A percentile compares a stretch with the other conserved stretches of the same genome.
phyloP scores from a whole-genome alignment of 53 echinoderm and acorn worm genomes.

The Arbacia lixula region DNA sequence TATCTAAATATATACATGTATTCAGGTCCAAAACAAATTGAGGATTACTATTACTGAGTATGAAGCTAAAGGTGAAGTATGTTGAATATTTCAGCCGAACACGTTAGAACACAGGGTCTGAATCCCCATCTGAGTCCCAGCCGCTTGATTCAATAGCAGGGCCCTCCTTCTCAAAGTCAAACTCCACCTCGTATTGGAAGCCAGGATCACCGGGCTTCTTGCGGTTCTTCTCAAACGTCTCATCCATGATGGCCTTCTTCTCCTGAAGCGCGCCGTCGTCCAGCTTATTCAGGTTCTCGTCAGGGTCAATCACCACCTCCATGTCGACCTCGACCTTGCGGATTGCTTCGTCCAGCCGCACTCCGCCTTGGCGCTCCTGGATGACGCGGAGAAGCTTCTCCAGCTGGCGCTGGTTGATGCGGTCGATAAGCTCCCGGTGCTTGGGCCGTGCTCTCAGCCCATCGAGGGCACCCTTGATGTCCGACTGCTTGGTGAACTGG shows the following conservation, averaged over 20 bases:
- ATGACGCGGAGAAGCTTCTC: constrained; percentile 84
- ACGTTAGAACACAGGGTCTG: constrained; percentile 66
- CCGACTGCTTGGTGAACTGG: constrained; percentile 84
- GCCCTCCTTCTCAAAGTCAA: constrained; percentile 84
- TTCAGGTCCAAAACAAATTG: too few species aligned
- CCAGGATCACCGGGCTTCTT: constrained; percentile 84
- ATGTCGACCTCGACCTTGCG: constrained; percentile 72
- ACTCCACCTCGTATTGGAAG: constrained; percentile 89
- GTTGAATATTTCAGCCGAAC: too few species aligned
- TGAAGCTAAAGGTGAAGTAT: too few species aligned
- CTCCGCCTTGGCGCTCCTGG: constrained; percentile 75
- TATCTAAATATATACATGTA: too few species aligned
- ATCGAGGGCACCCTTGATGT: constrained; percentile 61
- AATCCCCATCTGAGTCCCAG: constrained; percentile 94
- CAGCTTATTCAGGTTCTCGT: constrained; percentile 87
- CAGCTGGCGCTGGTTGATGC: constrained; percentile 70
- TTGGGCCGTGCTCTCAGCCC: constrained; percentile 85
- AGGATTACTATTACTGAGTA: too few species aligned
- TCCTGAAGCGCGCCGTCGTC: constrained; percentile 72
- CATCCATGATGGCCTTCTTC: constrained; percentile 90
- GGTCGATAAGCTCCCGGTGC: constrained; percentile 83
- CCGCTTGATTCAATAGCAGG: constrained; percentile 80
- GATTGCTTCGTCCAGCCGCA: constrained; percentile 78
- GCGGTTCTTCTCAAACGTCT: constrained; percentile 86
- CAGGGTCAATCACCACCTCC: constrained; percentile 66